phyloP scores from a whole-genome alignment of 2,113 vertebrate species.

The Actinemys pallida region DNA sequence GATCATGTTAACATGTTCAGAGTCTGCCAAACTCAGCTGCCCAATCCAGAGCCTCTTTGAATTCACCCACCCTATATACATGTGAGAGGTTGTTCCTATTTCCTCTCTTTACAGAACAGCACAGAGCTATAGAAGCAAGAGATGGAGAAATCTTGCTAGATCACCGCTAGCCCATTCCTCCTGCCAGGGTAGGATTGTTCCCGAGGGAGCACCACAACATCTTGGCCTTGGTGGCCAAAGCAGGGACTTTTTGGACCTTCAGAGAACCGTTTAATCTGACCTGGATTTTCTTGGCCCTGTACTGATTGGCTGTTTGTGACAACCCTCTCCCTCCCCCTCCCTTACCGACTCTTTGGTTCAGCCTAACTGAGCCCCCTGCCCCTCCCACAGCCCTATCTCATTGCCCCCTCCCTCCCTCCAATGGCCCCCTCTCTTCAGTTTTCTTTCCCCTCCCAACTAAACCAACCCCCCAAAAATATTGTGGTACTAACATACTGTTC shows the following conservation, averaged over 20 bases:
- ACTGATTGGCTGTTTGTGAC: background rate
- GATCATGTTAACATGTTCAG: background rate
- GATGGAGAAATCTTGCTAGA: background rate
- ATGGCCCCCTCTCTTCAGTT: background rate
- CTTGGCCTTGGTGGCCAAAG: background rate
- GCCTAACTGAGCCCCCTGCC: background rate
- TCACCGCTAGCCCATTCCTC: background rate
- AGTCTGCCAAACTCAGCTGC: background rate
- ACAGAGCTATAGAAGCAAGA: background rate
- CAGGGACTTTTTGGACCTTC: background rate
- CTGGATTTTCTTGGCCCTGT: background rate
- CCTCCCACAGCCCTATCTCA: background rate
- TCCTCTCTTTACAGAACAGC: background rate
- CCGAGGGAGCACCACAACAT: rapidly evolving
- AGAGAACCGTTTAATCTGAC: background rate
- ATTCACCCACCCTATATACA: background rate
- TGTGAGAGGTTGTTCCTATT: background rate
- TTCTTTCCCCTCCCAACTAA: background rate
- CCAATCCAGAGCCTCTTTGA: background rate
- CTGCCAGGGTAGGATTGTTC: rapidly evolving
- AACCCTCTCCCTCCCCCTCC: background rate
- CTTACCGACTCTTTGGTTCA: background rate
- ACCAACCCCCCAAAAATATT: background rate
- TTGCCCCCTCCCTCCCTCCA: background rate
- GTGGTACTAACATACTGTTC: background rate